Conservation (phyloP, 2,888 invertebrate genomes). For the Emmelina monodactyla region DNA sequence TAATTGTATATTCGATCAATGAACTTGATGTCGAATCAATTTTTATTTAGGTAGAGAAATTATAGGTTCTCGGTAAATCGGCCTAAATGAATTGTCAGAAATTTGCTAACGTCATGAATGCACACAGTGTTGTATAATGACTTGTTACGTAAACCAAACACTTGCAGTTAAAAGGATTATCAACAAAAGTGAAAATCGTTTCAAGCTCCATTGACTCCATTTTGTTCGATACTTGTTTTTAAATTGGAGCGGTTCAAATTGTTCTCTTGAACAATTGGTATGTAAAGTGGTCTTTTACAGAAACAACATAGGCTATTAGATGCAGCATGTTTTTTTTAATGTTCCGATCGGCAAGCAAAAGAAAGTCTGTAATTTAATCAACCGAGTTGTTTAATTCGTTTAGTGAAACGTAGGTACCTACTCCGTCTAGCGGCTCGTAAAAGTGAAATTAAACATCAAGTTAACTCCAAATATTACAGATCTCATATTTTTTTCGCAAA, state of each 20-base stretch:
- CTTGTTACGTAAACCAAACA: not conserved
- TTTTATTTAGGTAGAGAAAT: too few species aligned
- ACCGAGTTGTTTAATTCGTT: conserved; percentile 34
- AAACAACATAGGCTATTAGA: not conserved
- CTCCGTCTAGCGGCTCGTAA: conserved; percentile 29
- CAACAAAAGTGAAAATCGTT: conserved; percentile 17
- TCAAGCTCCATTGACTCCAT: conserved; percentile 10
- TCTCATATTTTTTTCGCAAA: too few species aligned
- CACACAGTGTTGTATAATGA: too few species aligned
- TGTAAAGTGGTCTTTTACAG: not conserved
- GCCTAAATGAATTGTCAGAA: too few species aligned
- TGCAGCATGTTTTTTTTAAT: conserved; percentile 14
- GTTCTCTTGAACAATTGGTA: too few species aligned
- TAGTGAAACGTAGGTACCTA: conserved; percentile 39
- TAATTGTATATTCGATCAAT: not conserved
- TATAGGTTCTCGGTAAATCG: too few species aligned
- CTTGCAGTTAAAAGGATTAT: conserved; percentile 11
- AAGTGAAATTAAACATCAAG: conserved; percentile 34
- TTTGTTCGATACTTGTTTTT: conserved; percentile 8
- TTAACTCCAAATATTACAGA: too few species aligned
- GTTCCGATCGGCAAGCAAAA: conserved; percentile 26
- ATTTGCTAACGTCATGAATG: too few species aligned
- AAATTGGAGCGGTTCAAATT: not conserved
- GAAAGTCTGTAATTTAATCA: conserved; percentile 46
- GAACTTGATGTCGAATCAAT: conserved; percentile 3